phyloP scores from a whole-genome alignment of 1,140 invertebrate genomes.

The Pantala flavescens region DNA sequence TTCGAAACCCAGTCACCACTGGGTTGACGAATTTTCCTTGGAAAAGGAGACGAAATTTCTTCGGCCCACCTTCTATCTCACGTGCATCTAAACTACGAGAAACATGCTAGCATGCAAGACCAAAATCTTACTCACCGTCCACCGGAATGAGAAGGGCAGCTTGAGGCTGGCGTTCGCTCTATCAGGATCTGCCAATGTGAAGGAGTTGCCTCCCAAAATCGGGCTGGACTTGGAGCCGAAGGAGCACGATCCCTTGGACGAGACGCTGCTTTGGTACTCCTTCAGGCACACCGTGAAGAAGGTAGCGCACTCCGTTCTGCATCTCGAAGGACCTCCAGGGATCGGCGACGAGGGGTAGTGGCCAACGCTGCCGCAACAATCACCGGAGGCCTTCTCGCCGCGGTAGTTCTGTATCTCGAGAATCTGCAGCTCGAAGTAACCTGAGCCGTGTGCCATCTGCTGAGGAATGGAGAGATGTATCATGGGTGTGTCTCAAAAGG shows the following conservation, averaged over 20 bases:
- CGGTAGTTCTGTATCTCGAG: constrained; percentile 78
- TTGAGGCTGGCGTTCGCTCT: constrained; percentile 45
- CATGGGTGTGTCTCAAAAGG: not conserved
- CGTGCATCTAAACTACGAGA: too few species aligned
- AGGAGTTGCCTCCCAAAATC: constrained; percentile 75
- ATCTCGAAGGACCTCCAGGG: constrained; percentile 34
- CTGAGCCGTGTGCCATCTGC: constrained; percentile 61
- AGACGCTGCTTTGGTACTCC: constrained; percentile 79
- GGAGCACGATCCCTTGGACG: constrained; percentile 70
- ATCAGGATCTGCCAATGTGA: constrained; percentile 68
- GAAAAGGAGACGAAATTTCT: too few species aligned
- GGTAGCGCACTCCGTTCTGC: constrained; percentile 60
- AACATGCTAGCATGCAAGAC: too few species aligned
- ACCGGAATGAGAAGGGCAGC: constrained; percentile 77
- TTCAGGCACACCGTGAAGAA: constrained; percentile 81
- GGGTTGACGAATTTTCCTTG: too few species aligned
- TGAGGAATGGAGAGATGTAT: constrained; percentile 21
- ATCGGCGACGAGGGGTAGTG: constrained; percentile 26
- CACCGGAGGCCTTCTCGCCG: constrained; percentile 64
- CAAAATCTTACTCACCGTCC: constrained; percentile 62
- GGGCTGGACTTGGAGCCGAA: constrained; percentile 79
- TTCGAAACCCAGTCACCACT: too few species aligned
- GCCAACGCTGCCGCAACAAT: constrained; percentile 61
- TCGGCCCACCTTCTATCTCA: too few species aligned
- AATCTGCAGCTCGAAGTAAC: constrained; percentile 84